These are phyloP conservation scores for Microtus richardsoni DNA, from an alignment of 2,113 vertebrate species.

Conservation along the genomic window DNA sequence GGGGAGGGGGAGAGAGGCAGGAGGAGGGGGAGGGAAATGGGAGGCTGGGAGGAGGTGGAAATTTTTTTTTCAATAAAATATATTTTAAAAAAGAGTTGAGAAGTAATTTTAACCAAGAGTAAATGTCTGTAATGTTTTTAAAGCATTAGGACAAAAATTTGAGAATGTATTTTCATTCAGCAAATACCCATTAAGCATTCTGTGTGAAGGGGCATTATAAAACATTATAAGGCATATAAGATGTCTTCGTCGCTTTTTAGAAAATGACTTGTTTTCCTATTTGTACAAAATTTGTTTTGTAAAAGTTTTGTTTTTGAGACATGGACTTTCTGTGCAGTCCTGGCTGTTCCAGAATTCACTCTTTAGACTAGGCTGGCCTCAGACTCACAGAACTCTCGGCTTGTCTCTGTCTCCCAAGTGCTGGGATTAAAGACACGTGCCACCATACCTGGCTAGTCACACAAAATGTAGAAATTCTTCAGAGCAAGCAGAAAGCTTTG, in stretches of 20 bases:
- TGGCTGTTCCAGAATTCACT: neutral
- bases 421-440: neutral
- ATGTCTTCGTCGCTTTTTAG: neutral
- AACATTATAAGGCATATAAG: neutral
- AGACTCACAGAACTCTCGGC: neutral
- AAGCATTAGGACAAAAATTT: constrained; percentile 32
- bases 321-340: neutral
- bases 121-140: constrained; percentile 55
- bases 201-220: constrained; percentile 17
- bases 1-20: too few relatives aligned
- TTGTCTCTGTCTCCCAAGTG: neutral
- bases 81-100: neutral
- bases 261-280: constrained; percentile 25
- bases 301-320: neutral
- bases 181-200: constrained; percentile 21
- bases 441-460: neutral
- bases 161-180: constrained; percentile 39
- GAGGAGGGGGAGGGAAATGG: too few relatives aligned
- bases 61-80: too few relatives aligned
- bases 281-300: neutral
- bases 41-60: too few relatives aligned
- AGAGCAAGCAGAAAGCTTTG: constrained; percentile 15
- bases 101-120: constrained; percentile 43
- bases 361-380: neutral
- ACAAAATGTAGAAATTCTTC: neutral